Percentiles rank a stretch among this genome's conserved stretches.
Conservation (phyloP, 2,113 vertebrate species). For the Corythornis madagascariensis region DNA sequence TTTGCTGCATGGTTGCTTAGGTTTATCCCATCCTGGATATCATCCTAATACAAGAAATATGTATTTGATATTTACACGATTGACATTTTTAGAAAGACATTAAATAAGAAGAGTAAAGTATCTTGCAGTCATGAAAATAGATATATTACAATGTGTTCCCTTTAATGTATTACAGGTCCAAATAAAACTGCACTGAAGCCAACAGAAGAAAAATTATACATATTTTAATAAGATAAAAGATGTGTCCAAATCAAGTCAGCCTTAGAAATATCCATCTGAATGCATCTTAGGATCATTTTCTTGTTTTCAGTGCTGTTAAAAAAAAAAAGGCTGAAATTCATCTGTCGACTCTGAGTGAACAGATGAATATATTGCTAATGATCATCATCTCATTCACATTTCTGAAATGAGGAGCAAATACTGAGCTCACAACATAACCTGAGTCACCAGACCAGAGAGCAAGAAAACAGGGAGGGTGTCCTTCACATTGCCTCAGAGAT, state of each 20-base stretch:
- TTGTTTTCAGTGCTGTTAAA: constrained; percentile 4
- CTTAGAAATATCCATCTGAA: constrained; percentile 19
- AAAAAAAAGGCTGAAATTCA: background rate
- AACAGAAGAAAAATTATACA: background rate
- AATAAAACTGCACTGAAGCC: background rate
- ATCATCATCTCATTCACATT: constrained; percentile 32
- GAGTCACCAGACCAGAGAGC: constrained; percentile 24
- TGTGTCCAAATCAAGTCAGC: background rate
- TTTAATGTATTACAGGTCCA: background rate
- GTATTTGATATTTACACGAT: background rate
- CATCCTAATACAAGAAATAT: background rate
- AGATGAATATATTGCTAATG: constrained; percentile 7
- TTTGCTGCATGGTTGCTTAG: background rate
- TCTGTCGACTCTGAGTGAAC: background rate
- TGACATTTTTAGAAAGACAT: background rate
- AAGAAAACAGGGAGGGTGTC: background rate
- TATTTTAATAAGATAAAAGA: constrained; percentile 17
- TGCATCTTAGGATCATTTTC: background rate
- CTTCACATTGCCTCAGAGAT: background rate
- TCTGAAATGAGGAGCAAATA: constrained; percentile 8
- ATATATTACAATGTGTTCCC: background rate
- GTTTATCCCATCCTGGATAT: background rate
- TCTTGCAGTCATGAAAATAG: background rate
- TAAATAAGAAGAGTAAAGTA: background rate
- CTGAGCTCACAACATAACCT: background rate